Conservation (phyloP, 2,113 vertebrate genomes). For the Hiodon alosoides region DNA sequence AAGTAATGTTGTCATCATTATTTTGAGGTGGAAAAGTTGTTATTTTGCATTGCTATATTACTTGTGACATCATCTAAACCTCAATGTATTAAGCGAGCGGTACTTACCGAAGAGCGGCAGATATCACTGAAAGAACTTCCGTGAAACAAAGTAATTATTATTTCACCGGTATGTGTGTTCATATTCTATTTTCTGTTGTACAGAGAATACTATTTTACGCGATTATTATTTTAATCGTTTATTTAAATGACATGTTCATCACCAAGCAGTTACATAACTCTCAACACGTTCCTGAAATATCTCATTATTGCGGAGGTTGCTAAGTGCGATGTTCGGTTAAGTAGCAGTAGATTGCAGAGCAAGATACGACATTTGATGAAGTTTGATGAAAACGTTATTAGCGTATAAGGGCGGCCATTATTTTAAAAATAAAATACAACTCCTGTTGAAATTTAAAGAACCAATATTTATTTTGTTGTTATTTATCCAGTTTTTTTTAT, state of each 20-base stretch:
- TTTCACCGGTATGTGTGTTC: too few relatives aligned
- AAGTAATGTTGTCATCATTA: neutral
- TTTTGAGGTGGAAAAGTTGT: neutral
- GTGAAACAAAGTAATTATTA: too few relatives aligned
- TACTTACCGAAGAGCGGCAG: too few relatives aligned
- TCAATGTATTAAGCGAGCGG: too few relatives aligned
- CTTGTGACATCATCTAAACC: too few relatives aligned
- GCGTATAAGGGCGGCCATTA: neutral
- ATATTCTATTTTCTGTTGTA: too few relatives aligned
- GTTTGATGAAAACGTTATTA: neutral
- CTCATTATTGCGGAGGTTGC: conserved; percentile 62
- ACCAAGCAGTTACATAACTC: conserved; percentile 14
- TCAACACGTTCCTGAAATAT: conserved; percentile 63
- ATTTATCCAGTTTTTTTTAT: conserved; percentile 56
- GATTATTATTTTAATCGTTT: too few relatives aligned
- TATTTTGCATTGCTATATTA: neutral
- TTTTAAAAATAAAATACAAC: neutral
- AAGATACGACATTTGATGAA: conserved; percentile 65
- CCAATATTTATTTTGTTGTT: conserved; percentile 62
- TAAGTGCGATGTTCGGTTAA: conserved; percentile 58
- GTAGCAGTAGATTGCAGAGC: conserved; percentile 58
- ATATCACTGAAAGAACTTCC: too few relatives aligned
- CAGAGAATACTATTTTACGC: too few relatives aligned
- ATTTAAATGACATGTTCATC: too few relatives aligned
- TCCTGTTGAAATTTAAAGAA: neutral